Evolutionary conservation across 2,888 invertebrate species (phyloP).

Genomic region (Ophion costatus): DNA sequence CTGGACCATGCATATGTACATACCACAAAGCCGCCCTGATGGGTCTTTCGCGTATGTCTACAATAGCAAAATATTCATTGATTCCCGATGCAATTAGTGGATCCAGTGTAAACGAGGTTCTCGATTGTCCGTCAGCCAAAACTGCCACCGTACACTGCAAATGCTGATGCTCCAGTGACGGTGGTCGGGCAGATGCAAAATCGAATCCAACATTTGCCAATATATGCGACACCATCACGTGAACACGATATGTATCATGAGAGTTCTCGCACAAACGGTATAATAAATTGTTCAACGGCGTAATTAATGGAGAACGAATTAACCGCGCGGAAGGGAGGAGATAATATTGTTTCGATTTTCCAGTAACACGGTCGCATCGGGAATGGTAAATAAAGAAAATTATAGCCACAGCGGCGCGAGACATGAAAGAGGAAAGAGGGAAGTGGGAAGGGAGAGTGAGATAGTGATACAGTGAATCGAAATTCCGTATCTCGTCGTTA

Average conservation of each 20-base stretch:
- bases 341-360: conserved; percentile 67
- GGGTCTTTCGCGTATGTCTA: not conserved
- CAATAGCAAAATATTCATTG: conserved; percentile 78
- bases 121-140: conserved; percentile 55
- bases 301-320: conserved; percentile 67
- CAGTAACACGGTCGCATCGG: conserved; percentile 54
- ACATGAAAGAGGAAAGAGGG: conserved; percentile 26
- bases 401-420: conserved; percentile 33
- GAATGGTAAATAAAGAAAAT: conserved; percentile 60
- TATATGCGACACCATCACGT: conserved; percentile 38
- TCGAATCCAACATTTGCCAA: conserved; percentile 26
- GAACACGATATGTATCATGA: conserved; percentile 54
- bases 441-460: not conserved
- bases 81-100: conserved; percentile 76
- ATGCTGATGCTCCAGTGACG: conserved; percentile 33
- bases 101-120: conserved; percentile 71
- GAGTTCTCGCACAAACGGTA: conserved; percentile 41
- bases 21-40: not conserved
- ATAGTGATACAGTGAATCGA: conserved; percentile 22
- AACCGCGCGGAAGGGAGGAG: conserved; percentile 63
- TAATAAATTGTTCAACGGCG: conserved; percentile 66
- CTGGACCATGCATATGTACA: conserved; percentile 6
- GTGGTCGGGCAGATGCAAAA: conserved; percentile 17
- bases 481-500: conserved; percentile 54
- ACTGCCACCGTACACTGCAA: conserved; percentile 19